Evolutionary conservation across 2,113 vertebrate species (phyloP).

Genomic region (Sphaerodactylus townsendi): DNA sequence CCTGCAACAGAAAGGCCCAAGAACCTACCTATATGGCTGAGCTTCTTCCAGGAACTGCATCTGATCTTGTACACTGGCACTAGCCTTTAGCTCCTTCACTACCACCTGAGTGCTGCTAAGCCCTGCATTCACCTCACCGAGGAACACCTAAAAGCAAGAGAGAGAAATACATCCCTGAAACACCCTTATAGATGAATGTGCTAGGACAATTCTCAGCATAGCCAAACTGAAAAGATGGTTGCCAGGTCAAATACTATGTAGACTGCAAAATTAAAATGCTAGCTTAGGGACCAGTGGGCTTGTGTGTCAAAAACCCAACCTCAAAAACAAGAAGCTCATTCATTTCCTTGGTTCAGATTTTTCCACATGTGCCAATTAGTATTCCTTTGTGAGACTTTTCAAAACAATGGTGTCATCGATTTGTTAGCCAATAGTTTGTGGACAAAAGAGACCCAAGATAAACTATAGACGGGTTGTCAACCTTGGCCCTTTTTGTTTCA

Average conservation of each 20-base stretch:
- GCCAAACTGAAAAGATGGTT: background rate
- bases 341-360: background rate
- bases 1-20: rapidly evolving
- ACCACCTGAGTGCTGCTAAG: slow-evolving; percentile 88
- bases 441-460: background rate
- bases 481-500: background rate
- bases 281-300: background rate
- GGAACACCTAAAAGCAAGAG: slow-evolving; percentile 79
- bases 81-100: slow-evolving; percentile 92
- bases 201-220: background rate
- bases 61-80: slow-evolving; percentile 88
- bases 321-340: background rate
- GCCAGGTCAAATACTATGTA: background rate
- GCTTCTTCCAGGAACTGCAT: slow-evolving; percentile 93
- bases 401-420: background rate
- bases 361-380: too few relatives aligned
- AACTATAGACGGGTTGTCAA: background rate
- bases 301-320: background rate
- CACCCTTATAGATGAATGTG: too few relatives aligned
- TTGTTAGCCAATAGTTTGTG: background rate
- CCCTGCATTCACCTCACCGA: slow-evolving; percentile 89
- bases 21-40: slow-evolving; percentile 85
- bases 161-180: background rate
- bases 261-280: background rate
- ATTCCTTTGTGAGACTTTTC: background rate